Conservation (phyloP, 2,113 vertebrate species). For the Rhagologus leucostigma region DNA sequence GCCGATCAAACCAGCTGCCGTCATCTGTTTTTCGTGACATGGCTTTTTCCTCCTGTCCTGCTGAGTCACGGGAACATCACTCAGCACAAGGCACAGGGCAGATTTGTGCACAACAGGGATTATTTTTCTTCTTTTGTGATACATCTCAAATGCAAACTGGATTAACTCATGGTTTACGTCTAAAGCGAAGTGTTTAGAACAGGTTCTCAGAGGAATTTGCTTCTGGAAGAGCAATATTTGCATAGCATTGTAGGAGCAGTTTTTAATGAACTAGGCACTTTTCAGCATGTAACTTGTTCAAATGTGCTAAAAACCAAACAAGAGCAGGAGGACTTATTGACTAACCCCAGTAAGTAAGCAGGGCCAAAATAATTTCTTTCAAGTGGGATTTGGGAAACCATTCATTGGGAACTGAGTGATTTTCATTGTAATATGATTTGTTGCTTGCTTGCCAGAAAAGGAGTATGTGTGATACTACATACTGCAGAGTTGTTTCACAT, state of each 20-base stretch:
- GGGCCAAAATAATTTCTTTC: not conserved
- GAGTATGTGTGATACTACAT: not conserved
- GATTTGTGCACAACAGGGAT: not conserved
- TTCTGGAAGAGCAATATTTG: conserved; percentile 3
- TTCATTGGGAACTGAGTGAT: not conserved
- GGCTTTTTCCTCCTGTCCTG: not conserved
- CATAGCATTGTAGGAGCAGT: not conserved
- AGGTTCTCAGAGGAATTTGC: not conserved
- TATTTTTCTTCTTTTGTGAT: not conserved
- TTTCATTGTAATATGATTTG: not conserved
- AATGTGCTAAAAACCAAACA: not conserved
- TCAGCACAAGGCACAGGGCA: not conserved
- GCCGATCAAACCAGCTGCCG: fast-evolving
- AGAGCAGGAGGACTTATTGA: not conserved
- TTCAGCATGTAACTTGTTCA: not conserved
- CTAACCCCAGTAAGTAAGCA: not conserved
- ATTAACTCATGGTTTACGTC: not conserved
- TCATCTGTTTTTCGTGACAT: fast-evolving
- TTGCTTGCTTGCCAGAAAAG: not conserved
- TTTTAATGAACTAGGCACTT: not conserved
- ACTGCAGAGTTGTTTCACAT: not conserved
- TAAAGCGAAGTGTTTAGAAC: not conserved
- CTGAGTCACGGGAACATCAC: not conserved
- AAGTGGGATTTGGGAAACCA: not conserved
- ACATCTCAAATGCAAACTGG: not conserved